A percentile compares a stretch with the other conserved stretches of the same genome.
Evolutionary conservation across 1,140 invertebrate genomes (phyloP).

Genomic region (Chrysomallon squamiferum): DNA sequence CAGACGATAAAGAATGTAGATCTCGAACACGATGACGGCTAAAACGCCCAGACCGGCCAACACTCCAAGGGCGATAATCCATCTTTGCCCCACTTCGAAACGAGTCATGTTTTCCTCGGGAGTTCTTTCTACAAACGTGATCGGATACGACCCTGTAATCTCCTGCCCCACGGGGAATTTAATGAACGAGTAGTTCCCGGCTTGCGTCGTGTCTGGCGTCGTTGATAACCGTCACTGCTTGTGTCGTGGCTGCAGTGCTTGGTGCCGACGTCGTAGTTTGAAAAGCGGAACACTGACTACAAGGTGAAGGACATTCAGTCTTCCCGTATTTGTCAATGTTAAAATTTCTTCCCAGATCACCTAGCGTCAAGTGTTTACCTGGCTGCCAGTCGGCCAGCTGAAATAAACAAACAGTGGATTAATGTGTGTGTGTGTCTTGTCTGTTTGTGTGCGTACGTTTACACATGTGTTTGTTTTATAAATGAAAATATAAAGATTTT

Average conservation of each 20-base stretch:
- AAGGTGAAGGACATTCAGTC: not conserved
- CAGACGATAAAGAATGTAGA: slow-evolving; percentile 85
- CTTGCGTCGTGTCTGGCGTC: not conserved
- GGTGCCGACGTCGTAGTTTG: not conserved
- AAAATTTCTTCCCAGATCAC: too few relatives aligned
- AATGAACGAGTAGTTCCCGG: not conserved
- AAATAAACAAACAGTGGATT: too few relatives aligned
- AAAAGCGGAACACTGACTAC: not conserved
- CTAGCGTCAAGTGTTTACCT: too few relatives aligned
- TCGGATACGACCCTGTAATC: slow-evolving; percentile 39
- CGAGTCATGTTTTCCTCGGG: slow-evolving; percentile 31
- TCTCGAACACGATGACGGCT: slow-evolving; percentile 82
- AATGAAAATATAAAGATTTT: too few relatives aligned
- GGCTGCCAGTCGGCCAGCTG: too few relatives aligned
- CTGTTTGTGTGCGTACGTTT: too few relatives aligned
- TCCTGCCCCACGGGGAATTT: slow-evolving; percentile 28
- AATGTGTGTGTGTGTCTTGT: too few relatives aligned
- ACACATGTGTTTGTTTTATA: too few relatives aligned
- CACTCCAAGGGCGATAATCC: slow-evolving; percentile 85
- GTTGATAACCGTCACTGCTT: not conserved
- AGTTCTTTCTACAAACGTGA: not conserved
- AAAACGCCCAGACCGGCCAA: slow-evolving; percentile 79
- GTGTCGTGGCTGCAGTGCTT: not conserved
- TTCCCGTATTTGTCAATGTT: too few relatives aligned
- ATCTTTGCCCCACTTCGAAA: slow-evolving; percentile 70